Evolutionary conservation across 2,113 vertebrate species (phyloP).

Genomic region (Etheostoma cragini): DNA sequence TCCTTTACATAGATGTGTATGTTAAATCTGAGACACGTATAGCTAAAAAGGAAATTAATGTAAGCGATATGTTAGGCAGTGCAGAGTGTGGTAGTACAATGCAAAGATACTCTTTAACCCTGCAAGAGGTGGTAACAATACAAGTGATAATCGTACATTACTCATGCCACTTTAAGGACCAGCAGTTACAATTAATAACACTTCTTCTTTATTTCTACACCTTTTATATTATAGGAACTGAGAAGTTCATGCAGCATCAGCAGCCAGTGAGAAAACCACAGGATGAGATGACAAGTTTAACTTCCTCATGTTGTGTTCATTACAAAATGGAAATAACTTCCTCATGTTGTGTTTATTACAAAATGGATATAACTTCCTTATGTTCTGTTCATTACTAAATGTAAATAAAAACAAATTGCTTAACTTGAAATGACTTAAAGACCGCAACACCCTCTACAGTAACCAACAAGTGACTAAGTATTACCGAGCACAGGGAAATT

Average conservation of each 20-base stretch:
- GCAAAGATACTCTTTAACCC: background rate
- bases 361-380: constrained; percentile 47
- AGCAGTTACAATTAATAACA: background rate
- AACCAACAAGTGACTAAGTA: background rate
- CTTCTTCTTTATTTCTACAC: constrained; percentile 1
- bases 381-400: constrained; percentile 20
- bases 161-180: background rate
- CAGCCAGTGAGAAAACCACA: constrained; percentile 17
- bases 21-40: background rate
- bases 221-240: constrained; percentile 24
- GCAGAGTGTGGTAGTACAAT: background rate
- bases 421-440: constrained; percentile 1
- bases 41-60: background rate
- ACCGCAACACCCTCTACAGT: background rate
- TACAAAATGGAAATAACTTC: constrained; percentile 45
- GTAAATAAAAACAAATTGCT: constrained; percentile 23
- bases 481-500: background rate
- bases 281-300: constrained; percentile 22
- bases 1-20: background rate
- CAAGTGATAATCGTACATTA: background rate
- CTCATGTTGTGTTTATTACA: constrained; percentile 24
- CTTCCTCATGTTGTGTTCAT: constrained; percentile 42
- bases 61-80: background rate
- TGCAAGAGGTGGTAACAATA: background rate
- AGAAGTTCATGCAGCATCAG: background rate